Conservation (phyloP, 2,113 vertebrate genomes). For the Eclectus roratus region DNA sequence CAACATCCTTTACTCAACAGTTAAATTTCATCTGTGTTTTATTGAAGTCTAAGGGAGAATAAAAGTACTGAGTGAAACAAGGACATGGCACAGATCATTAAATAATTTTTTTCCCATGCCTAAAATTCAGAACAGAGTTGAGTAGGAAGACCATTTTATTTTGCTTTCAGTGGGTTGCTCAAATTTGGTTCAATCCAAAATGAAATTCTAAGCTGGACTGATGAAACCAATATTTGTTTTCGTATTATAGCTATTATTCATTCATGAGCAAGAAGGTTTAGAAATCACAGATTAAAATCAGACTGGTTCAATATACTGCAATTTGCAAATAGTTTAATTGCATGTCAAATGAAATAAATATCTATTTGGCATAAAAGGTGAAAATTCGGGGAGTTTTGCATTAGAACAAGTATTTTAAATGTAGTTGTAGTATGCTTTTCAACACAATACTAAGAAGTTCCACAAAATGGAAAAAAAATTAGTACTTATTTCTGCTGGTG, state of each 20-base stretch:
- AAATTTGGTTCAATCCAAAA: background rate
- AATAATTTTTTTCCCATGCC: background rate
- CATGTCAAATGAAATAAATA: background rate
- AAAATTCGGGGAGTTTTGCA: background rate
- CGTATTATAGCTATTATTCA: background rate
- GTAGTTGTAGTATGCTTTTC: background rate
- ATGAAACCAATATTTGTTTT: background rate
- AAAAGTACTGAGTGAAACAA: background rate
- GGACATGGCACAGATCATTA: background rate
- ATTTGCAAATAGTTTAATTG: background rate
- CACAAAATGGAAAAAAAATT: rapidly evolving
- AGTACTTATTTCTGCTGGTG: background rate
- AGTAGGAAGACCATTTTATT: background rate
- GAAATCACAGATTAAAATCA: background rate
- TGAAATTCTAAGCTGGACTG: background rate
- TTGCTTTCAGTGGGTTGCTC: background rate
- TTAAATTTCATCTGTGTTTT: background rate
- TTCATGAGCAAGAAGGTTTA: background rate
- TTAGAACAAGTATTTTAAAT: background rate
- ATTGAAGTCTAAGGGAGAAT: background rate
- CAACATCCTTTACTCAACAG: background rate
- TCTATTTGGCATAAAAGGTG: background rate
- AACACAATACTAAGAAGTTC: background rate
- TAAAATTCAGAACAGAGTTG: background rate
- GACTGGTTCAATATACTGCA: background rate